A percentile compares a stretch with the other conserved stretches of the same genome.
These are phyloP conservation scores for Dicerorhinus sumatrensis DNA, from an alignment of 2,113 vertebrate species.

Conservation along the genomic window DNA sequence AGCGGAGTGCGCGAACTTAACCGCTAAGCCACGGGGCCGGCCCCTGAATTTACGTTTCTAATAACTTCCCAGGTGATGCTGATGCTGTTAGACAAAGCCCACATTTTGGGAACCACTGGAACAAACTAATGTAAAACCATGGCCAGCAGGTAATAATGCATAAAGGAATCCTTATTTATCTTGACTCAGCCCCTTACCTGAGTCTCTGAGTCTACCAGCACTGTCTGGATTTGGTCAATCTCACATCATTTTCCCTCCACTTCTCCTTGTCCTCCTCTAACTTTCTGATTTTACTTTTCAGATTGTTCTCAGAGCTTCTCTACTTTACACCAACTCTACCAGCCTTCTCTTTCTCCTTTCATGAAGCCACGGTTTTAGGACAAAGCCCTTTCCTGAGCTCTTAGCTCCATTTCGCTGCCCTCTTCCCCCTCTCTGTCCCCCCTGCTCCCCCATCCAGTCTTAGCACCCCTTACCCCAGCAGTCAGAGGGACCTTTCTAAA, in stretches of 20 bases:
- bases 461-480: not conserved
- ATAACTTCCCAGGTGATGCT: not conserved
- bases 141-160: not conserved
- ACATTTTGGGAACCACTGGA: conserved; percentile 1
- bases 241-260: not conserved
- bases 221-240: not conserved
- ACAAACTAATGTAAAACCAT: not conserved
- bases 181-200: not conserved
- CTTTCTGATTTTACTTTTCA: conserved; percentile 52
- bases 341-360: conserved; percentile 19
- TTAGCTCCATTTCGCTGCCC: not conserved
- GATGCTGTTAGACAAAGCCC: not conserved
- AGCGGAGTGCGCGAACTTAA: too few species aligned
- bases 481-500: conserved; percentile 38
- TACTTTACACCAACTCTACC: not conserved
- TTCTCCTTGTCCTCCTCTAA: conserved; percentile 34
- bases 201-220: not conserved
- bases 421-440: not conserved
- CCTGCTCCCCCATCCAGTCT: not conserved
- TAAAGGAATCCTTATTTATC: conserved; percentile 41
- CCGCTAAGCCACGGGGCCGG: too few species aligned
- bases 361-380: conserved; percentile 26
- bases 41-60: not conserved
- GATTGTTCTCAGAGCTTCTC: not conserved
- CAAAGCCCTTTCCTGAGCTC: conserved; percentile 47